Conservation (phyloP, 2,797 vertebrate species). For the Loriculus beryllinus region DNA sequence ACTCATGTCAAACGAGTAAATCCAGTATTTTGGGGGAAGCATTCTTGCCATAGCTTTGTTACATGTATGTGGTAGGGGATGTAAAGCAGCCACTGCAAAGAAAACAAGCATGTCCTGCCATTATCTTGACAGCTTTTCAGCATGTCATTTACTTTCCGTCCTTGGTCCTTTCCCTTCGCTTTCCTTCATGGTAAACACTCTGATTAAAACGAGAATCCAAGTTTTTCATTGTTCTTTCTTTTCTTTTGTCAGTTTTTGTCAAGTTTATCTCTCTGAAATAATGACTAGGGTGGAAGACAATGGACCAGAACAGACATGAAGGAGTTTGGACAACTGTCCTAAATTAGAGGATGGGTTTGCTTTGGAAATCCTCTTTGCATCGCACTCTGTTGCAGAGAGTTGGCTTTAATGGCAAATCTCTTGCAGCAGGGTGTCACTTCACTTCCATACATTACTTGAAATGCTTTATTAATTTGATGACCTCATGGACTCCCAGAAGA, state of each 20-base stretch:
- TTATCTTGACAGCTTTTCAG: not conserved
- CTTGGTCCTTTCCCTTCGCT: not conserved
- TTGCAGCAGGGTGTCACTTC: constrained; percentile 50
- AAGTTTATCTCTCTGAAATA: not conserved
- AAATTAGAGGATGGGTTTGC: constrained; percentile 16
- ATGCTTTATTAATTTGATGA: constrained; percentile 63
- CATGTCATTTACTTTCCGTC: not conserved
- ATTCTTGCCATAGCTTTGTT: accelerated
- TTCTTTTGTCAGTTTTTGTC: not conserved
- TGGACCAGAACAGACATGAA: constrained; percentile 12
- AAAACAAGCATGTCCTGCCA: accelerated
- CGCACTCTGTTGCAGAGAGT: not conserved
- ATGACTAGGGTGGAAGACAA: not conserved
- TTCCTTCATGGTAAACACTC: not conserved
- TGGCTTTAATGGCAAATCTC: constrained; percentile 43
- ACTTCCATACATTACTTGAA: constrained; percentile 47
- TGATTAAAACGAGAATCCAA: not conserved
- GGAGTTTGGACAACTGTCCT: constrained; percentile 40
- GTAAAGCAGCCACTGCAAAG: not conserved
- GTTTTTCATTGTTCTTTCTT: not conserved
- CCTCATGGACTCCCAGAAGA: constrained; percentile 20
- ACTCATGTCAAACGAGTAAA: not conserved
- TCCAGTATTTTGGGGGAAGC: not conserved
- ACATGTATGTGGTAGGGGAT: accelerated
- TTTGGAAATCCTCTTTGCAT: constrained; percentile 17